Evolutionary conservation across 1,140 invertebrate species (phyloP).

Genomic region (Drosophila melanica): DNA sequence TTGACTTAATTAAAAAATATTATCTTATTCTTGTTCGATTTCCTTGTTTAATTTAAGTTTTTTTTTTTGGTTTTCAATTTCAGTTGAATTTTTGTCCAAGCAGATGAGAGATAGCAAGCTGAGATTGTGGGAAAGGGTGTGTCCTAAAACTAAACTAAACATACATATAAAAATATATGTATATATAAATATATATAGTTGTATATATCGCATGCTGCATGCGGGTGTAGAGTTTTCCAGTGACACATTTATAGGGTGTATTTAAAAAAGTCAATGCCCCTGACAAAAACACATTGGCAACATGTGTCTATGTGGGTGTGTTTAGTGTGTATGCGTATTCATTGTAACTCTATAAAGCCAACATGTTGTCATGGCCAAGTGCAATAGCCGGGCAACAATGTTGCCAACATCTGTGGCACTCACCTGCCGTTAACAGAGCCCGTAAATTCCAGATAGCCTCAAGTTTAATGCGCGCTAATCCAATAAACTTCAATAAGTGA

Average conservation of each 20-base stretch:
- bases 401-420: constrained; percentile 48
- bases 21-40: constrained; percentile 33
- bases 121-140: constrained; percentile 12
- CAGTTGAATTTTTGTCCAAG: constrained; percentile 45
- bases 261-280: constrained; percentile 24
- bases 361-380: constrained; percentile 50
- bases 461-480: constrained; percentile 63
- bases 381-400: constrained; percentile 39
- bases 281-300: constrained; percentile 21
- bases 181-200: constrained; percentile 1
- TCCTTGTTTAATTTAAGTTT: constrained; percentile 33
- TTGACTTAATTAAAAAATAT: constrained; percentile 13
- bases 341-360: constrained; percentile 6
- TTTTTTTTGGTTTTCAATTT: constrained; percentile 44
- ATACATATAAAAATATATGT: neutral
- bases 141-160: neutral
- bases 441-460: constrained; percentile 25
- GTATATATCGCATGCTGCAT: constrained; percentile 7
- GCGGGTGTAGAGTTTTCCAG: constrained; percentile 36
- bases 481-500: constrained; percentile 71
- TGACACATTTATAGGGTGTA: constrained; percentile 41
- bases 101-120: constrained; percentile 20
- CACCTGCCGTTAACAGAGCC: constrained; percentile 50
- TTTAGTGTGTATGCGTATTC: neutral
- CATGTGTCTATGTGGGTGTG: constrained; percentile 13